Evolutionary conservation across 2,113 vertebrate genomes (phyloP).

Genomic region (Pseudopodoces humilis): DNA sequence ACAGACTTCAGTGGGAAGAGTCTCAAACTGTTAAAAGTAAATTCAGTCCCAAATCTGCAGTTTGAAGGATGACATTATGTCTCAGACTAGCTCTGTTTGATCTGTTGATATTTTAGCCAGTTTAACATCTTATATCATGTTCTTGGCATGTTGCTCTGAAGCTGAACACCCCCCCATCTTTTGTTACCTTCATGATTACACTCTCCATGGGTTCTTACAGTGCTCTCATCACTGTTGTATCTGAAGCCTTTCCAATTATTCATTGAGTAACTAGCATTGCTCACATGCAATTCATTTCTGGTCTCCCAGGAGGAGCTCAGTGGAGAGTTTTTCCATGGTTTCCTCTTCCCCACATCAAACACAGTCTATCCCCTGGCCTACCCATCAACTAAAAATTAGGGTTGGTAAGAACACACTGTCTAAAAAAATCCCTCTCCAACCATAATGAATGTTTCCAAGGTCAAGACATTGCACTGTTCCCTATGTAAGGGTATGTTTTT

Average conservation of each 20-base stretch:
- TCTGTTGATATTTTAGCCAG: slow-evolving; percentile 17
- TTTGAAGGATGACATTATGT: slow-evolving; percentile 41
- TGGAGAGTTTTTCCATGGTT: background rate
- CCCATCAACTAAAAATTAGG: slow-evolving; percentile 16
- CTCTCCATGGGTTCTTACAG: slow-evolving; percentile 38
- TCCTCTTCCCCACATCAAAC: slow-evolving; percentile 47
- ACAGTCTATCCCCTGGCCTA: background rate
- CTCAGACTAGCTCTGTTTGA: background rate
- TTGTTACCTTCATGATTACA: slow-evolving; percentile 31
- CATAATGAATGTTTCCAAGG: slow-evolving; percentile 42
- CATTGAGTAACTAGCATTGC: background rate
- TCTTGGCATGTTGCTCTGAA: slow-evolving; percentile 21
- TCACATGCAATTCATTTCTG: slow-evolving; percentile 34
- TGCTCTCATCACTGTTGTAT: slow-evolving; percentile 47
- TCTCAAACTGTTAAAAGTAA: slow-evolving; percentile 11
- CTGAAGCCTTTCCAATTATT: slow-evolving; percentile 22
- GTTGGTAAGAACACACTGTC: slow-evolving; percentile 6
- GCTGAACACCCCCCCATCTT: background rate
- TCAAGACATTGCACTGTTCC: background rate
- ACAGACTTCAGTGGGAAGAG: slow-evolving; percentile 7
- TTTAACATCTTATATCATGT: slow-evolving; percentile 33
- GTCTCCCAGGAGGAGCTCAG: slow-evolving; percentile 6
- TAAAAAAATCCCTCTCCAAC: background rate
- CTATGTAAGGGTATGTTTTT: background rate
- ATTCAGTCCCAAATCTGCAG: background rate